Percentiles rank a stretch among this genome's conserved stretches.
Conservation (phyloP, 1,140 invertebrate genomes). For the Drosophila kikkawai region DNA sequence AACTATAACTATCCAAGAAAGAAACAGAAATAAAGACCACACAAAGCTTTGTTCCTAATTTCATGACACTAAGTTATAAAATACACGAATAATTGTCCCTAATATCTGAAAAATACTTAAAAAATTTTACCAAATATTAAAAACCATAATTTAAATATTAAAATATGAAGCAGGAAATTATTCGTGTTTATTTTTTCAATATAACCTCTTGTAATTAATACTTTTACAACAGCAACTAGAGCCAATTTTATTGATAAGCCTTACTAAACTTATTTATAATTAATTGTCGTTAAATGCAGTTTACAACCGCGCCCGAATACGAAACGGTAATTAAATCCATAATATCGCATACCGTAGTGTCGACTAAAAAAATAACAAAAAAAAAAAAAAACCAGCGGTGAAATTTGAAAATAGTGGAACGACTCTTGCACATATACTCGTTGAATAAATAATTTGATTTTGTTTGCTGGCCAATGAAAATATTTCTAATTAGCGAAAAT, state of each 20-base stretch:
- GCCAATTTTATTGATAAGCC: constrained; percentile 37
- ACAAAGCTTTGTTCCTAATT: constrained; percentile 43
- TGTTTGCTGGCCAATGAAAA: constrained; percentile 71
- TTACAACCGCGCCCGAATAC: constrained; percentile 84
- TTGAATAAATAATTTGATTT: constrained; percentile 70
- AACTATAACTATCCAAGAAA: constrained; percentile 9
- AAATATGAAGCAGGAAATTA: not conserved
- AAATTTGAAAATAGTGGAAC: constrained; percentile 38
- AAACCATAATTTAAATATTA: too few species aligned
- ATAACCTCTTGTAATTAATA: constrained; percentile 28
- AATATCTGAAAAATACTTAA: not conserved
- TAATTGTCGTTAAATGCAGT: constrained; percentile 82
- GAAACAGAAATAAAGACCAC: constrained; percentile 12
- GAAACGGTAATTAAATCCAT: constrained; percentile 84
- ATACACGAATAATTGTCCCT: constrained; percentile 1
- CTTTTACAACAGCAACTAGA: not conserved
- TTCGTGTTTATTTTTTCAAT: not conserved
- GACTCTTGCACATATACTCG: constrained; percentile 45
- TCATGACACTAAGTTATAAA: constrained; percentile 8
- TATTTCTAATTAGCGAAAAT: constrained; percentile 77
- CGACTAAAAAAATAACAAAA: constrained; percentile 30
- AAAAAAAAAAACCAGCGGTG: constrained; percentile 29
- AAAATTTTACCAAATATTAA: not conserved
- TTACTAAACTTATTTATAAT: constrained; percentile 74
- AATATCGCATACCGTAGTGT: constrained; percentile 54